Evolutionary conservation across 2,797 vertebrate genomes (phyloP), one percentile per base, ranked within the genome.

Genomic region (Enoplosus armatus): DNA sequence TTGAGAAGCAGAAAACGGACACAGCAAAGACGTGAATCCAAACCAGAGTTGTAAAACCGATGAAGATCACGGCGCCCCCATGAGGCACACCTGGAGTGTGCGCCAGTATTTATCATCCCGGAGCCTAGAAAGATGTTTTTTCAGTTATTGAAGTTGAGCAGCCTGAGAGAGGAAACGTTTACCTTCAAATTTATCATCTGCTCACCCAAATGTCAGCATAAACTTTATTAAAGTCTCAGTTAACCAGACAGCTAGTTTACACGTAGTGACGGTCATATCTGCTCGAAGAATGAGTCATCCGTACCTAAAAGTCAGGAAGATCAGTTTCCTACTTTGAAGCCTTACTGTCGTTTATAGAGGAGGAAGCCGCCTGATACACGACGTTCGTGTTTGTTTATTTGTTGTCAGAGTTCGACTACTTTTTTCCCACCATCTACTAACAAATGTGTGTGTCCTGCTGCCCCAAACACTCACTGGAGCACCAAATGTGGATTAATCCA

Each of bases 1-100:
- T 82, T 69, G 66, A 75, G 62, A 85, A 85, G 53, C 71, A 72
- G 64, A 26, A 72, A 47, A 53, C 31, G 35, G 66, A 58, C 39
- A 60, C 55, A 27, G 47, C 16, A 69, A 47, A 60, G 20, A 72
- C 61, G 27, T 22, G 6, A 18, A 45, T 22, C 24, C 43, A 60
- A 37, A 76, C 3, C 27, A 43, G 39, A 68, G 56, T 7, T 27
- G 1, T 24, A 2, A 45, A 60, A 11, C 2, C 4, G 12, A 0
- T 26, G 33, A 20, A 12, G 59, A 14, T 18, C 9, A 35, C 18
- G 5, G 43, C 45, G 14, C 18, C 47, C 31, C 58, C 43, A 3
- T 29, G 47, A 58, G 58, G 50, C 29, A 16, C 5, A 33, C 11
- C 41, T 26, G 33, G 12, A 26, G 8, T 5, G 22, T 24, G 35